These are phyloP conservation scores for Terebella lapidaria DNA, from an alignment of 2,888 invertebrate species.

Conservation along the genomic window DNA sequence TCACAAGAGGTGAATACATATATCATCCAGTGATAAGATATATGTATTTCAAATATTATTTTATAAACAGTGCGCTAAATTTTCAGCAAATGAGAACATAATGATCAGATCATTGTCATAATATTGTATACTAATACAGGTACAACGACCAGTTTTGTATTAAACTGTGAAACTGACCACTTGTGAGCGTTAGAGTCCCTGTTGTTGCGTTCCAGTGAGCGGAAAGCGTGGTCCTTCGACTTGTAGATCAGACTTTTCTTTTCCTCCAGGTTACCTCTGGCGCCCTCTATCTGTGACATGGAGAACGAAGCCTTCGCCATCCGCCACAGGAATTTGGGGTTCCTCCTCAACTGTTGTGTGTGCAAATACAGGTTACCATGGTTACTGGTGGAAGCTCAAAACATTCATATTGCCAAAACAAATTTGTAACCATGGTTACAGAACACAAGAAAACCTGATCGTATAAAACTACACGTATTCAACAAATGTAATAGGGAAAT, in stretches of 20 bases:
- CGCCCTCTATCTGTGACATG: conserved; percentile 40
- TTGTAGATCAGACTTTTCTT: conserved; percentile 49
- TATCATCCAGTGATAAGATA: no score
- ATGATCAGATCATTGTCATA: no score
- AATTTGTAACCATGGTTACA: no score
- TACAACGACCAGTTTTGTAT: no score
- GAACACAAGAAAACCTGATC: no score
- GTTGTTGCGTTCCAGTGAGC: conserved; percentile 58
- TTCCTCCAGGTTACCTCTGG: conserved; percentile 39
- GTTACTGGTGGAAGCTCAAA: neutral
- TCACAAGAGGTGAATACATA: neutral
- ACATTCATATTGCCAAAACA: neutral
- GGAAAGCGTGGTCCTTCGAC: conserved; percentile 60
- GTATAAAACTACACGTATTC: no score
- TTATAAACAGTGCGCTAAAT: no score
- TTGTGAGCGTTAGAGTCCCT: conserved; percentile 64
- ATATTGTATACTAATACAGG: no score
- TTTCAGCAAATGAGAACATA: no score
- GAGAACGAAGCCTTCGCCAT: conserved; percentile 53
- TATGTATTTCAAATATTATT: neutral
- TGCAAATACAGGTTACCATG: neutral
- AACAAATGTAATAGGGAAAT: no score
- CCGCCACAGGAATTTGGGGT: conserved; percentile 54
- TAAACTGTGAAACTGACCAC: conserved; percentile 59
- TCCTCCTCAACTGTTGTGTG: conserved; percentile 29